Evolutionary conservation across 2,888 invertebrate genomes (phyloP).

Genomic region (Caenorhabditis sp.): DNA sequence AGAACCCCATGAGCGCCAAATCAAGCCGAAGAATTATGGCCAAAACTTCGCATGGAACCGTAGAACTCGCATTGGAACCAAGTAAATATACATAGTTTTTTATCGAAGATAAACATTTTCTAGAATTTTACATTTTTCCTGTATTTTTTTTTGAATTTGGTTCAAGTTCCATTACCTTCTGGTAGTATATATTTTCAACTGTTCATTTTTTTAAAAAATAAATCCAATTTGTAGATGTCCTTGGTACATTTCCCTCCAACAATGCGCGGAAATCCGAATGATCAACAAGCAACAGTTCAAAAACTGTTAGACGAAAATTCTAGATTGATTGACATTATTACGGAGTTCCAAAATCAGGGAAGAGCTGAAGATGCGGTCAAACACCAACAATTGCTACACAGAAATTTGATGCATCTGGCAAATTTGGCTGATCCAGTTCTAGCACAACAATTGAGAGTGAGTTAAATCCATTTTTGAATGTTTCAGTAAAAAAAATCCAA

Average conservation of each 20-base stretch:
- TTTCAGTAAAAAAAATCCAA: neutral
- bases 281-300: conserved; percentile 54
- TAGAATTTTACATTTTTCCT: conserved; percentile 2
- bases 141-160: neutral
- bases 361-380: conserved; percentile 70
- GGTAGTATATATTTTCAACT: conserved; percentile 5
- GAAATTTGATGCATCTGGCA: conserved; percentile 93
- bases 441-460: conserved; percentile 38
- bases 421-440: conserved; percentile 83
- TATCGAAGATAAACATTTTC: neutral
- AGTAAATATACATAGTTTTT: conserved; percentile 76
- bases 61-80: conserved; percentile 91
- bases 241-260: conserved; percentile 31
- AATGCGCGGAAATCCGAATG: conserved; percentile 26
- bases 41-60: conserved; percentile 95
- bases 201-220: neutral
- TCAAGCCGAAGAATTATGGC: conserved; percentile 88
- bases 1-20: conserved; percentile 77
- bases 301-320: conserved; percentile 91
- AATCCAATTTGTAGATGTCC: conserved; percentile 41
- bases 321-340: conserved; percentile 93
- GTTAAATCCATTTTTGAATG: neutral
- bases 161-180: neutral
- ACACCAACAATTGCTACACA: conserved; percentile 89
- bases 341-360: conserved; percentile 84